Conservation (phyloP, 2,113 vertebrate genomes). For the Orthonyx spaldingii region DNA sequence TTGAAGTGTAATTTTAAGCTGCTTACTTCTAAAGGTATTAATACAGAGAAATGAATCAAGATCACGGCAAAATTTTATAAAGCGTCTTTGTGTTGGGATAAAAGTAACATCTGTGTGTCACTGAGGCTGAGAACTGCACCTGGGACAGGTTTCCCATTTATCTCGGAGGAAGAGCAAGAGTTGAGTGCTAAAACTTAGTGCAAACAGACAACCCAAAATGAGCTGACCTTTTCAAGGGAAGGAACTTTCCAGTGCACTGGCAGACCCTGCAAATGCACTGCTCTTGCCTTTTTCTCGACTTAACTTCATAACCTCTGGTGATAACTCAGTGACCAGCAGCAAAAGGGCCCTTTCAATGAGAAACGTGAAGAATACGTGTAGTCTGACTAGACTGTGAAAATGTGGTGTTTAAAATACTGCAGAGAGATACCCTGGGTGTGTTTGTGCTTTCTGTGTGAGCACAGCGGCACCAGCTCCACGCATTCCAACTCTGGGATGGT, state of each 20-base stretch:
- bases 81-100: not conserved
- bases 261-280: not conserved
- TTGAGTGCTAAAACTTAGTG: not conserved
- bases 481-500: not conserved
- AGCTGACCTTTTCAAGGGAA: not conserved
- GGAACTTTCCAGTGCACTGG: not conserved
- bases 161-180: not conserved
- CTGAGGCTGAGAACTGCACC: not conserved
- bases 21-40: not conserved
- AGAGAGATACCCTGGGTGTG: rapidly evolving
- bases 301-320: not conserved
- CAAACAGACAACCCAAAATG: not conserved
- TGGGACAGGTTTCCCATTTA: not conserved
- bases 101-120: not conserved
- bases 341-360: not conserved
- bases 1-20: not conserved
- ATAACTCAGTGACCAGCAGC: not conserved
- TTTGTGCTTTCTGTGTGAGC: not conserved
- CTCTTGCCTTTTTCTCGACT: not conserved
- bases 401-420: not conserved
- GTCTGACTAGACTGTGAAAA: not conserved
- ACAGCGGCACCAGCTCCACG: not conserved
- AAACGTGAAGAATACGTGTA: not conserved
- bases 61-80: not conserved
- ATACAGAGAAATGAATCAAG: not conserved